A percentile compares a stretch with the other conserved stretches of the same genome.
phyloP scores from a whole-genome alignment of 2,113 vertebrate species.

The Onychostruthus taczanowskii region DNA sequence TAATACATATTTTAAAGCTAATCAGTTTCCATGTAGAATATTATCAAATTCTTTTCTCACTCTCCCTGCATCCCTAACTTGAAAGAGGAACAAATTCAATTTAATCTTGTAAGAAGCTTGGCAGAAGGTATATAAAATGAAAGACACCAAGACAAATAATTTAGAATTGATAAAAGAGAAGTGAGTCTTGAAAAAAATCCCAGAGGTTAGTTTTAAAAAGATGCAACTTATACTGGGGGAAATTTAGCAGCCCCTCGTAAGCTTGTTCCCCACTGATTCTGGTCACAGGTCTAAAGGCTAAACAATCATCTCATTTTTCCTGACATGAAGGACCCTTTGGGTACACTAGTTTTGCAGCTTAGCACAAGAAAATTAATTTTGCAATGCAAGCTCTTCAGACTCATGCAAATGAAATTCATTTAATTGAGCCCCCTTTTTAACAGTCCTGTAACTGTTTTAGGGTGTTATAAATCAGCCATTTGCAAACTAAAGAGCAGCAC shows the following conservation, averaged over 20 bases:
- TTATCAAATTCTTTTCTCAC: neutral
- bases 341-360: neutral
- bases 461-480: neutral
- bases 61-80: neutral
- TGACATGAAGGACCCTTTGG: neutral
- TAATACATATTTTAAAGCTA: neutral
- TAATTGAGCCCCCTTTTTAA: neutral
- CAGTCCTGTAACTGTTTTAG: neutral
- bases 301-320: neutral
- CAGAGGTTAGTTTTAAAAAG: neutral
- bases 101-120: conserved; percentile 11
- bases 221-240: neutral
- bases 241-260: neutral
- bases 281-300: neutral
- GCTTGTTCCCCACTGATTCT: neutral
- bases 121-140: neutral
- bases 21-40: neutral
- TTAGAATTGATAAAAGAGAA: neutral
- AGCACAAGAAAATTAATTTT: neutral
- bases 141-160: neutral
- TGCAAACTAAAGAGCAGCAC: neutral
- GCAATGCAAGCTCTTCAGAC: neutral
- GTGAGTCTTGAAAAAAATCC: neutral
- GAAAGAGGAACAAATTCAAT: neutral
- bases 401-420: neutral